Conservation (phyloP, 2,888 invertebrate genomes). For the Drosophila yooni region DNA sequence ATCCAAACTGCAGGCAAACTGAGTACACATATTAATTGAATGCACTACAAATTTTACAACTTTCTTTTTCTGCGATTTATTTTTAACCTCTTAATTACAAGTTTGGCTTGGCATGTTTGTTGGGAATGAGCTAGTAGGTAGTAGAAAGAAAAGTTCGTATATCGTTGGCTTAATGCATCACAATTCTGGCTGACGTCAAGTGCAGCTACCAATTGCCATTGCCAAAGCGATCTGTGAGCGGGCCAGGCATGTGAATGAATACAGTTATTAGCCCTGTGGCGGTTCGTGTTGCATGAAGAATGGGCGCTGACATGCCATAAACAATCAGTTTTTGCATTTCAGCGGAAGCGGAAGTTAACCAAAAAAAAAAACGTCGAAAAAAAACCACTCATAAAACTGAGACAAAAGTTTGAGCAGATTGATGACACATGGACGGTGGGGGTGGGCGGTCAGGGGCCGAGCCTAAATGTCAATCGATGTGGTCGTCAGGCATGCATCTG, state of each 20-base stretch:
- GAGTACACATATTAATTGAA: not conserved
- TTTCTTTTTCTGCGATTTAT: not conserved
- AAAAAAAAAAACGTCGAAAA: slow-evolving; percentile 21
- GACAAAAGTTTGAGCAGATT: slow-evolving; percentile 72
- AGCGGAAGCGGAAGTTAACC: slow-evolving; percentile 19
- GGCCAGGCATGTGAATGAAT: not conserved
- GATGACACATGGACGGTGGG: slow-evolving; percentile 57
- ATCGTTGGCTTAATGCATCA: slow-evolving; percentile 8
- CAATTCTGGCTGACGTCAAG: slow-evolving; percentile 13
- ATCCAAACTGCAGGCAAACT: not conserved
- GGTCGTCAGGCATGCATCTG: slow-evolving; percentile 16
- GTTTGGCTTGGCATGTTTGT: not conserved
- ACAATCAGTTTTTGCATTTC: slow-evolving; percentile 66
- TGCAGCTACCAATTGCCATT: not conserved
- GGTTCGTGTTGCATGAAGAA: slow-evolving; percentile 69
- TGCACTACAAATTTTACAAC: not conserved
- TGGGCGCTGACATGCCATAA: slow-evolving; percentile 77
- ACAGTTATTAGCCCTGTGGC: slow-evolving; percentile 30
- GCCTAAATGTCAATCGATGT: slow-evolving; percentile 59
- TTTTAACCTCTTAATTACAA: slow-evolving; percentile 10
- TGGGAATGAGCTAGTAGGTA: not conserved
- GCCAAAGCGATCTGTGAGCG: not conserved
- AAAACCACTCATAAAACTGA: slow-evolving; percentile 57
- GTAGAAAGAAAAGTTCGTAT: not conserved
- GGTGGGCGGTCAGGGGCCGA: slow-evolving; percentile 20